Conservation (phyloP, 2,888 invertebrate genomes). For the Nysson spinosus region DNA sequence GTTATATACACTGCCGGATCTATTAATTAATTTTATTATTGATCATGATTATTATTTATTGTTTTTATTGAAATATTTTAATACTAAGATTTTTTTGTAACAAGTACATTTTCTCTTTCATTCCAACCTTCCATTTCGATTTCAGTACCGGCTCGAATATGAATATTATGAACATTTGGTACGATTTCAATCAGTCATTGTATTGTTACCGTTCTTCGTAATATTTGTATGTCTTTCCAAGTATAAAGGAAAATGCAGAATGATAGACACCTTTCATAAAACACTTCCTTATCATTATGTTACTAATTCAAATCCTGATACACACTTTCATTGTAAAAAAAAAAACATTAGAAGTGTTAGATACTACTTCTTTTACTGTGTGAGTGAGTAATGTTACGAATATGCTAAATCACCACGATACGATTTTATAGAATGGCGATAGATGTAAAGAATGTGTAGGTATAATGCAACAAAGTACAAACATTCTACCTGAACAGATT, state of each 20-base stretch:
- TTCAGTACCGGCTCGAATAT: conserved; percentile 4
- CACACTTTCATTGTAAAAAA: conserved; percentile 23
- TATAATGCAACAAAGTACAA: conserved; percentile 51
- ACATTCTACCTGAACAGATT: conserved; percentile 54
- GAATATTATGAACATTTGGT: conserved; percentile 6
- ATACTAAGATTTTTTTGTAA: conserved; percentile 78
- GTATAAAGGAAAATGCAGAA: no score
- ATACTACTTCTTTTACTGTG: conserved; percentile 24
- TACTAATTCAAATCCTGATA: conserved; percentile 24
- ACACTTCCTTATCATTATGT: no score
- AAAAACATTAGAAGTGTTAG: conserved; percentile 7
- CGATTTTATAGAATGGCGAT: conserved; percentile 28
- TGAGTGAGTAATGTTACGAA: conserved; percentile 26
- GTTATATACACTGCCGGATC: conserved; percentile 76
- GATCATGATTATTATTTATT: conserved; percentile 76
- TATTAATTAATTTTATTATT: conserved; percentile 75
- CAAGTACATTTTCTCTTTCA: conserved; percentile 65
- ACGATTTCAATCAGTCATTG: conserved; percentile 2
- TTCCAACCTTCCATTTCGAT: conserved; percentile 54
- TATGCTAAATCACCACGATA: conserved; percentile 20
- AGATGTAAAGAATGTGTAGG: conserved; percentile 43
- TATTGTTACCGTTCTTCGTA: conserved; percentile 6
- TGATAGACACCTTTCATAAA: conserved; percentile 27
- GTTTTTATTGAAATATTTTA: conserved; percentile 78
- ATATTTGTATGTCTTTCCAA: no score